Conservation (phyloP, 2,888 invertebrate genomes). For the Mylabris sibirica region DNA sequence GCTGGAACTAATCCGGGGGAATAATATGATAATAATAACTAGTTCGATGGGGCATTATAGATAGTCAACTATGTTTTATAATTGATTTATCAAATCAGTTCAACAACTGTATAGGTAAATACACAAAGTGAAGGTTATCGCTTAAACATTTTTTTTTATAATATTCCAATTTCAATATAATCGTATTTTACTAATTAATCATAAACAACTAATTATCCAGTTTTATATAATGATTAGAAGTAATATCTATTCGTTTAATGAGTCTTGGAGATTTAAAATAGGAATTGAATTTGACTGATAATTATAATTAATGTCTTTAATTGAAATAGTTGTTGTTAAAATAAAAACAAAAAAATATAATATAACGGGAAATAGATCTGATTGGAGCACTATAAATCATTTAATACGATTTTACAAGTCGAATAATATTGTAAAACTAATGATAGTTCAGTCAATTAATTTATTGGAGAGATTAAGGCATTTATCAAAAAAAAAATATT, state of each 20-base stretch:
- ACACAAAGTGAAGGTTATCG: neutral
- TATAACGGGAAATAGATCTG: conserved; percentile 38
- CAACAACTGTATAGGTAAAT: neutral
- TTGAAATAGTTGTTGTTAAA: conserved; percentile 11
- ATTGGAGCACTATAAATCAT: conserved; percentile 42
- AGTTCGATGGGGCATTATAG: conserved; percentile 15
- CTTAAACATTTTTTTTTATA: neutral
- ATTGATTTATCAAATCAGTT: conserved; percentile 1
- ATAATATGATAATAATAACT: conserved; percentile 32
- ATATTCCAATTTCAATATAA: neutral
- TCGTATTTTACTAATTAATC: neutral
- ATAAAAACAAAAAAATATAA: conserved; percentile 26
- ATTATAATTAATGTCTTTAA: conserved; percentile 10
- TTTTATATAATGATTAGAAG: neutral
- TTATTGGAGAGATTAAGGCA: neutral
- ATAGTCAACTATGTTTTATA: conserved; percentile 7
- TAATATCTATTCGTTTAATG: neutral
- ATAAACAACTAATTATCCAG: neutral
- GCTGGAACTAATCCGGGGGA: conserved; percentile 47
- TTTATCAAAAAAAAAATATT: too few species aligned
- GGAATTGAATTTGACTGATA: conserved; percentile 1
- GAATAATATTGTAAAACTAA: conserved; percentile 23
- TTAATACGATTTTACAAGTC: conserved; percentile 35
- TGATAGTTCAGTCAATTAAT: conserved; percentile 33
- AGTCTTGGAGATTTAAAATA: neutral